Evolutionary conservation across 2,797 vertebrate species (phyloP).

Genomic region (Euthynnus affinis): DNA sequence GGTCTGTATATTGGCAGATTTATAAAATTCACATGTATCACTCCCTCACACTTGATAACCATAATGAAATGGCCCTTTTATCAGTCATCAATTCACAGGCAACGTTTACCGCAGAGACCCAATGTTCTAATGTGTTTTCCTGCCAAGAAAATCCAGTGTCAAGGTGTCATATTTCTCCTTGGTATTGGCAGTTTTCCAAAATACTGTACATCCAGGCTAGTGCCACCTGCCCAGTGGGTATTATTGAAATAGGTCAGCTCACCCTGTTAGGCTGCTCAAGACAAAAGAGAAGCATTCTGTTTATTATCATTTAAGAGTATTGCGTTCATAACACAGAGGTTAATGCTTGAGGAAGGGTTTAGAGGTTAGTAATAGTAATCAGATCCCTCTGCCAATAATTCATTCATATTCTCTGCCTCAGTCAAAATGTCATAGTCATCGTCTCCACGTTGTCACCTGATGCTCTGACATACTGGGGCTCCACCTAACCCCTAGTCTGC

Average conservation of each 20-base stretch:
- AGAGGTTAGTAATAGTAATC: conserved; percentile 5
- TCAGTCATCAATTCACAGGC: conserved; percentile 17
- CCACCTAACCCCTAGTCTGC: conserved; percentile 8
- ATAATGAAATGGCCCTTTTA: conserved; percentile 32
- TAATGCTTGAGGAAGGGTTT: not conserved
- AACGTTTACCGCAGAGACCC: conserved; percentile 43
- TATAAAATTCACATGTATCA: conserved; percentile 12
- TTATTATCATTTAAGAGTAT: not conserved
- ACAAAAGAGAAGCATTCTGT: not conserved
- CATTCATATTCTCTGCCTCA: conserved; percentile 42
- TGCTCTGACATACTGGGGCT: conserved; percentile 34
- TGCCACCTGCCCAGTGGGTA: conserved; percentile 59
- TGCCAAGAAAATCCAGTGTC: conserved; percentile 46
- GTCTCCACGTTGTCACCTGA: conserved; percentile 33
- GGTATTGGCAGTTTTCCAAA: conserved; percentile 48
- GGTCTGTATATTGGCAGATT: not conserved
- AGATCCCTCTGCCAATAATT: not conserved
- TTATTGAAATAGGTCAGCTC: conserved; percentile 66
- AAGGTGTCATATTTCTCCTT: conserved; percentile 64
- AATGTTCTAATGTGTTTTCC: conserved; percentile 32
- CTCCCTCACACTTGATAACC: conserved; percentile 29
- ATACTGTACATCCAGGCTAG: conserved; percentile 49
- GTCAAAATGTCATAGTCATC: conserved; percentile 21
- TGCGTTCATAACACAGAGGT: not conserved
- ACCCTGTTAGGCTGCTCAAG: conserved; percentile 17